phyloP scores from a whole-genome alignment of 2,888 invertebrate genomes.

The Caenorhabditis doughertyi region DNA sequence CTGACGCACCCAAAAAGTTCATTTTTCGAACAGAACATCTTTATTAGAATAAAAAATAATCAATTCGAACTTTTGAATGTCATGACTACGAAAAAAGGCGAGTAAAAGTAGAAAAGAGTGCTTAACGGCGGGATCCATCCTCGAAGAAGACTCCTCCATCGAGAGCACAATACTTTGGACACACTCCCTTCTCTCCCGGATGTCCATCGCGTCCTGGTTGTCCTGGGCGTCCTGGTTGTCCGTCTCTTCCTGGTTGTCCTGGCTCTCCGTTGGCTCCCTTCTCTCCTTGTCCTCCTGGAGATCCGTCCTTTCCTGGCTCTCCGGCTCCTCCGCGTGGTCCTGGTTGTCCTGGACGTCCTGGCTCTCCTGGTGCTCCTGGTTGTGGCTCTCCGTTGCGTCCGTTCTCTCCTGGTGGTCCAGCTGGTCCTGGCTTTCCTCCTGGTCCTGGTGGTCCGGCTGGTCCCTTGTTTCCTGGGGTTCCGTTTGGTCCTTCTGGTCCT shows the following conservation, averaged over 20 bases:
- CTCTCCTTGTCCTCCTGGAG: conserved; percentile 69
- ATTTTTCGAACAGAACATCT: conserved; percentile 7
- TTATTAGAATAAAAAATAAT: conserved; percentile 11
- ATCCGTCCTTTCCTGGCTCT: conserved; percentile 70
- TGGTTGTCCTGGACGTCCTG: conserved; percentile 72
- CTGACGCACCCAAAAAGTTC: background rate
- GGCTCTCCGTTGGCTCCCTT: conserved; percentile 71
- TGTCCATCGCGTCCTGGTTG: conserved; percentile 66
- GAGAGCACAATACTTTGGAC: conserved; percentile 66
- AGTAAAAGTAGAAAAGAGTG: background rate
- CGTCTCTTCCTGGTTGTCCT: conserved; percentile 70
- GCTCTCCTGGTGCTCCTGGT: conserved; percentile 71
- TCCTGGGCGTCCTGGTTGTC: conserved; percentile 68
- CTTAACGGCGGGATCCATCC: conserved; percentile 64
- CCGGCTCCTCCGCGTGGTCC: conserved; percentile 71
- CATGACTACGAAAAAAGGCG: conserved; percentile 4
- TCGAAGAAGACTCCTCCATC: conserved; percentile 69
- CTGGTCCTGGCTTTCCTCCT: conserved; percentile 70
- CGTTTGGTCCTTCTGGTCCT: conserved; percentile 68
- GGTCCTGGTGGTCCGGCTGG: conserved; percentile 70
- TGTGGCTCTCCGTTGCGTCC: conserved; percentile 65
- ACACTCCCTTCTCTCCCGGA: conserved; percentile 66
- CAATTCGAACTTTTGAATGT: conserved; percentile 28
- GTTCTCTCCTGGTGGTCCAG: conserved; percentile 69
- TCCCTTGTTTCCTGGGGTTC: conserved; percentile 70